phyloP scores from a whole-genome alignment of 2,113 vertebrate species.

The Abramis brama region DNA sequence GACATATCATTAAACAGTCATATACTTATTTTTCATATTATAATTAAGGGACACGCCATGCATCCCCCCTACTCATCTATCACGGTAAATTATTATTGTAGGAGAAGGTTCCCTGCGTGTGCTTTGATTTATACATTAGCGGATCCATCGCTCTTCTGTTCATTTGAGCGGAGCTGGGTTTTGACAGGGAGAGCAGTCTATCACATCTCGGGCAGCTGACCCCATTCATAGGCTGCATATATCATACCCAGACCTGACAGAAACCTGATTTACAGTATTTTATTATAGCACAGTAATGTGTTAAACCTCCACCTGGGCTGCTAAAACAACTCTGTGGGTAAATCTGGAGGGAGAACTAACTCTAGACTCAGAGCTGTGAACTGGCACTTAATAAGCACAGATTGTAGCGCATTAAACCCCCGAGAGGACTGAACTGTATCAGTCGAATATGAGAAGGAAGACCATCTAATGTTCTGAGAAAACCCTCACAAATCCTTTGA shows the following conservation, averaged over 20 bases:
- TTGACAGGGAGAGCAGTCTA: conserved; percentile 49
- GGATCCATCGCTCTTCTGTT: conserved; percentile 45
- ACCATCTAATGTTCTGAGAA: neutral
- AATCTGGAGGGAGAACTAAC: conserved; percentile 49
- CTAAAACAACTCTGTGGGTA: conserved; percentile 51
- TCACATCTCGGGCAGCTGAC: conserved; percentile 56
- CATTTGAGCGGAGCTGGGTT: conserved; percentile 46
- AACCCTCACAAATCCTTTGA: conserved; percentile 13
- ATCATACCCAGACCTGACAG: conserved; percentile 60
- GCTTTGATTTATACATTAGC: conserved; percentile 48
- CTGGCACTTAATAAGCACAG: conserved; percentile 15
- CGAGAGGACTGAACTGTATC: neutral
- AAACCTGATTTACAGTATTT: conserved; percentile 64
- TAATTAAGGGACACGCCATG: conserved; percentile 12
- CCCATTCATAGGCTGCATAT: conserved; percentile 51
- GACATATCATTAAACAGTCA: conserved; percentile 5
- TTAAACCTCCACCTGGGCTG: conserved; percentile 51
- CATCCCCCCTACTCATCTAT: conserved; percentile 23
- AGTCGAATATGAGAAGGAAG: conserved; percentile 12
- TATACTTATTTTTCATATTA: neutral
- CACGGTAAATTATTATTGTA: conserved; percentile 40
- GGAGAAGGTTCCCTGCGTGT: conserved; percentile 27
- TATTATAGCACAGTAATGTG: conserved; percentile 57
- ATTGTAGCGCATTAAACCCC: neutral
- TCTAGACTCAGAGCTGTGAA: conserved; percentile 25